These are phyloP conservation scores for Mythimna vitellina DNA, from an alignment of 2,888 invertebrate genomes.

Conservation along the genomic window DNA sequence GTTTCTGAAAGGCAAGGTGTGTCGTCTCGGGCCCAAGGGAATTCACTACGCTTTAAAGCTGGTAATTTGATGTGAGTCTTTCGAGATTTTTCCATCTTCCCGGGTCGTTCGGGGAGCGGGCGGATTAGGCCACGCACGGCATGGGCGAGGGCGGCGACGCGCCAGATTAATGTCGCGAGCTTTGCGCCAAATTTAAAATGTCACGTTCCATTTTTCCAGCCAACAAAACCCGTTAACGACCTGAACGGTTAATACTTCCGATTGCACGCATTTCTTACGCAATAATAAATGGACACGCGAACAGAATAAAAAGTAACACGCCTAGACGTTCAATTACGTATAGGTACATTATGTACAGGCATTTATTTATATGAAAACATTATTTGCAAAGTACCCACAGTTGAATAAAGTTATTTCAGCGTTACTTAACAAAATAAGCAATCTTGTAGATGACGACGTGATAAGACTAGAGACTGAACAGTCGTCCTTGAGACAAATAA, in stretches of 20 bases:
- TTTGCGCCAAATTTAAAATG: slow-evolving; percentile 89
- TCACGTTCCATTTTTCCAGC: slow-evolving; percentile 89
- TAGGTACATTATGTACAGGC: neutral
- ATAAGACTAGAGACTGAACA: slow-evolving; percentile 67
- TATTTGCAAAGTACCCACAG: slow-evolving; percentile 29
- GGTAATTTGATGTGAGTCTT: slow-evolving; percentile 90
- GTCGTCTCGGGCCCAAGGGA: slow-evolving; percentile 84
- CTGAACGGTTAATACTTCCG: slow-evolving; percentile 79
- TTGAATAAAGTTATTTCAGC: slow-evolving; percentile 51
- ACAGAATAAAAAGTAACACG: slow-evolving; percentile 42
- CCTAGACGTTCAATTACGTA: slow-evolving; percentile 27
- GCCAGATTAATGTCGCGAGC: slow-evolving; percentile 89
- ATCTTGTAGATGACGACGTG: slow-evolving; percentile 66
- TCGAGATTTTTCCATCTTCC: slow-evolving; percentile 89
- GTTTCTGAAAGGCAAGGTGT: slow-evolving; percentile 89
- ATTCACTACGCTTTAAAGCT: slow-evolving; percentile 88
- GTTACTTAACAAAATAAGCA: slow-evolving; percentile 65
- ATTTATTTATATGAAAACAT: slow-evolving; percentile 35
- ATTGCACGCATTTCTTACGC: slow-evolving; percentile 75
- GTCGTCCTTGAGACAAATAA: slow-evolving; percentile 75
- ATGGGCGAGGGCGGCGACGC: slow-evolving; percentile 86
- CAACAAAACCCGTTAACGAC: slow-evolving; percentile 81
- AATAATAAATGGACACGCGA: slow-evolving; percentile 55
- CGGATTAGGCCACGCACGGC: slow-evolving; percentile 88
- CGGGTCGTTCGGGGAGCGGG: slow-evolving; percentile 85